Evolutionary conservation across 2,888 invertebrate genomes (phyloP).

Genomic region (Marronus borbonicus): DNA sequence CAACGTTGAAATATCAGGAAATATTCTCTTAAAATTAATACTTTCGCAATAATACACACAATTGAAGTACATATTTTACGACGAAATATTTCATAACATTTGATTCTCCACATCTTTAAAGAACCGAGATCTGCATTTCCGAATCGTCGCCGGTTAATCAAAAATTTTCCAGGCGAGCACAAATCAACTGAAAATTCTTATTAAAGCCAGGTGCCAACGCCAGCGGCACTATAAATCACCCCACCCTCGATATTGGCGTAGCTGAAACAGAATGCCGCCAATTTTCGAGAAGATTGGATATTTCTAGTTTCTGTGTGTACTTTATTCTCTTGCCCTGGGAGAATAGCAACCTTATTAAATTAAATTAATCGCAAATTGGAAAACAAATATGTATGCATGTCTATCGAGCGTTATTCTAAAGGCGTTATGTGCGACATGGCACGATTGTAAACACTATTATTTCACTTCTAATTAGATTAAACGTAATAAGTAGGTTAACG

Average conservation of each 20-base stretch:
- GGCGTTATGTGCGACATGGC: too few relatives aligned
- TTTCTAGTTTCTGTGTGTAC: slow-evolving; percentile 23
- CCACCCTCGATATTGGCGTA: slow-evolving; percentile 32
- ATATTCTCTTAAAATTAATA: too few relatives aligned
- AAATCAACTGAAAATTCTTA: slow-evolving; percentile 51
- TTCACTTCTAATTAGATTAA: too few relatives aligned
- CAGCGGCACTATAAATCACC: slow-evolving; percentile 50
- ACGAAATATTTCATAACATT: too few relatives aligned
- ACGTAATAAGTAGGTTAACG: too few relatives aligned
- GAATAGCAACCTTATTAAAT: slow-evolving; percentile 18
- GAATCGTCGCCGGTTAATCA: slow-evolving; percentile 25
- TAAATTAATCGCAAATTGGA: slow-evolving; percentile 16
- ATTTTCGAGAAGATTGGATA: slow-evolving; percentile 42
- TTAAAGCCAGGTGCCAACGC: slow-evolving; percentile 49
- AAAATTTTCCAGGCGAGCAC: slow-evolving; percentile 40
- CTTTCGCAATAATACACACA: too few relatives aligned
- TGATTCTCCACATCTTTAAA: background rate
- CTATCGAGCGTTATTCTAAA: too few relatives aligned
- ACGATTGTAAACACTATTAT: too few relatives aligned
- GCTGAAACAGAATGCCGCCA: slow-evolving; percentile 41
- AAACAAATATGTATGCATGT: too few relatives aligned
- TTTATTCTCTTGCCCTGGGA: background rate
- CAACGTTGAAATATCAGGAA: too few relatives aligned
- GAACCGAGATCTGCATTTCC: background rate
- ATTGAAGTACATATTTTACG: too few relatives aligned